Evolutionary conservation across 2,888 invertebrate genomes (phyloP), one percentile per base, ranked within the genome.

Genomic region (Schizotus pectinicornis): DNA sequence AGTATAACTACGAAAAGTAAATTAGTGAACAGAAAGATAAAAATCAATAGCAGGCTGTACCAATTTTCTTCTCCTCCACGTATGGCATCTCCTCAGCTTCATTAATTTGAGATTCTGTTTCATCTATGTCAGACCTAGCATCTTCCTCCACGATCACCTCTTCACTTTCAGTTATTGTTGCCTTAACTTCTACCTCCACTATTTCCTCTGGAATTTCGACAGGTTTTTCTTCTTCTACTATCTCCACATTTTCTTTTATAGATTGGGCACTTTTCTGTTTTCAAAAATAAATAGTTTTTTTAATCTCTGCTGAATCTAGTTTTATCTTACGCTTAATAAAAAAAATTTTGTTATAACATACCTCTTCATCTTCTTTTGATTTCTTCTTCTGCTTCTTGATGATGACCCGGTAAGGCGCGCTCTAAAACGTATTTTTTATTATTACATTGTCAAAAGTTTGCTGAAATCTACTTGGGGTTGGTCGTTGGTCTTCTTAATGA

Each of bases 1-100:
- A 12, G 56, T 89, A 87, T 72, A 91, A 89, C 74, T 86, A 85
- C 1, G 82, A 81, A 46, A 90, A 22, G 2, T 22, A 22, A 22
- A 22, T 22, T 5, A 3, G 2, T 22, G 22, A 5, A 22, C 22
- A 22, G 5, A 22, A 22, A 74, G 71, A n/a, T 14, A n/a, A 9
- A 2, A 8, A 38, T 31, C n/a, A 30, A 7, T 7, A 30, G 3
- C 22, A 14, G 5, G 12, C 14, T 42, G 8, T 42, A 11, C 7
- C 31, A 30, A 9, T 31, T 11, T 42, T 22, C 3, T 22, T 41
- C 41, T 6, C 3, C 7, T 30, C 11, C 41, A 41, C 8, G 0
- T 42, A 32, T 30, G 12, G 31, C n/a, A 9, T 9, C n/a, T 42
- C 2, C 30, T 31, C 30, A 12, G 13, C 5, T 22, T 22, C 5